Evolutionary conservation across 2,797 vertebrate genomes (phyloP), one percentile per base, ranked within the genome.

Genomic region (Okamejei kenojei): DNA sequence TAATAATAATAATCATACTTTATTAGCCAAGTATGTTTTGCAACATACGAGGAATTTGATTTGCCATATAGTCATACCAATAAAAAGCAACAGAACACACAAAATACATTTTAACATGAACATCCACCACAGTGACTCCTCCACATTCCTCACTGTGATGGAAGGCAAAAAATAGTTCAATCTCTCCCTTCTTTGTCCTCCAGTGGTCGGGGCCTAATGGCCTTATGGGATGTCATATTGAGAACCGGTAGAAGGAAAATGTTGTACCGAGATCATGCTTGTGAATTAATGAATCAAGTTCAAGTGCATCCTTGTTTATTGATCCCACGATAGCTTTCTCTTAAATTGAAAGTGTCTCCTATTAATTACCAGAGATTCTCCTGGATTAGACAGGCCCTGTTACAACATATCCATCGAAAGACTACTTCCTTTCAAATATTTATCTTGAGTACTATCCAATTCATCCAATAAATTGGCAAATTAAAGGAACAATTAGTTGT

Each of bases 401-500:
- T 92, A 76, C 90, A 92, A 54, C 73, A 29, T 92, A 92, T 92
- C 71, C 71, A 76, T 74, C 71, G 35, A 92, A 73, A 76, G 35
- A n/a, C 71, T 54, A 38, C 38, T 76, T 76, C 68, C 23, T 26
- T 94, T 94, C 95, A 95, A 96, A 95, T 96, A 96, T 96, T 96
- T 96, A 94, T 94, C 93, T 95, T 93, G 93, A 95, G 93, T 93
- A 93, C 91, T 94, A 93, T 96, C 84, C 94, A 95, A 95, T 94
- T 95, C 94, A 94, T 94, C 84, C 63, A 4, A 90, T 93, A 95
- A 95, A 94, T 95, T 96, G 93, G 93, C 95, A 95, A 96, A 95
- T 95, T 94, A 95, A 94, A 95, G 94, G 93, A 95, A 91, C 94
- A 94, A 95, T 95, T 96, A 95, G 93, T 93, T 94, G 93, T 95